phyloP scores from a whole-genome alignment of 2,888 invertebrate species.

The Sinhomidia bicolor region DNA sequence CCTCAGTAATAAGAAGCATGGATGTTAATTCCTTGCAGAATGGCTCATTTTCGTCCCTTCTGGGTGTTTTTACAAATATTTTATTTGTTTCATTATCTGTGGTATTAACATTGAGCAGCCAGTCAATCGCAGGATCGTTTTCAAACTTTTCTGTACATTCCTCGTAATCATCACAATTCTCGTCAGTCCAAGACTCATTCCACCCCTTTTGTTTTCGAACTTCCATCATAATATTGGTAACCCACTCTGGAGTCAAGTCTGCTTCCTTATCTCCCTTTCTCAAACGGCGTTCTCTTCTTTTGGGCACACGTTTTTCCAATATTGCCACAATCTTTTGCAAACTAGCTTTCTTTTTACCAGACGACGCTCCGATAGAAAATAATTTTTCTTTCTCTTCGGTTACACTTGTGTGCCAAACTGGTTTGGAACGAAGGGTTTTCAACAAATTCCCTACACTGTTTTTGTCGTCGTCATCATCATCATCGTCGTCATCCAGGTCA shows the following conservation, averaged over 20 bases:
- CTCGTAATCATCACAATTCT: background rate
- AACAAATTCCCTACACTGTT: background rate
- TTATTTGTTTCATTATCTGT: too few relatives aligned
- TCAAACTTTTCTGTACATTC: constrained; percentile 38
- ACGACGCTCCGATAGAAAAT: background rate
- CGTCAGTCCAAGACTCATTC: constrained; percentile 34
- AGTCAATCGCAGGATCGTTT: constrained; percentile 49
- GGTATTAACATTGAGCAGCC: constrained; percentile 21
- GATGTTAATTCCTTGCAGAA: constrained; percentile 53
- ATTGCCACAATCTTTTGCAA: constrained; percentile 35
- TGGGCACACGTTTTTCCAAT: constrained; percentile 39
- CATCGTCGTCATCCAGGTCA: constrained; percentile 38
- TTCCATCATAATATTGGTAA: background rate
- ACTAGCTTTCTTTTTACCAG: background rate
- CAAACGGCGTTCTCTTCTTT: background rate
- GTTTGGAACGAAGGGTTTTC: constrained; percentile 14
- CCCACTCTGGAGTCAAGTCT: constrained; percentile 54
- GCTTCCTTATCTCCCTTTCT: background rate
- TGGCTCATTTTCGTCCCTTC: constrained; percentile 43
- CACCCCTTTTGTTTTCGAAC: background rate
- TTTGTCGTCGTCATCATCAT: background rate
- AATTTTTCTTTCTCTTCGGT: constrained; percentile 47
- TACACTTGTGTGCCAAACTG: constrained; percentile 22
- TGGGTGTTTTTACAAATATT: constrained; percentile 35
- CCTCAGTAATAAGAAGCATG: constrained; percentile 34